Evolutionary conservation across 2,888 invertebrate genomes (phyloP), one percentile per base, ranked within the genome.

Genomic region (Tenthredo amoena): DNA sequence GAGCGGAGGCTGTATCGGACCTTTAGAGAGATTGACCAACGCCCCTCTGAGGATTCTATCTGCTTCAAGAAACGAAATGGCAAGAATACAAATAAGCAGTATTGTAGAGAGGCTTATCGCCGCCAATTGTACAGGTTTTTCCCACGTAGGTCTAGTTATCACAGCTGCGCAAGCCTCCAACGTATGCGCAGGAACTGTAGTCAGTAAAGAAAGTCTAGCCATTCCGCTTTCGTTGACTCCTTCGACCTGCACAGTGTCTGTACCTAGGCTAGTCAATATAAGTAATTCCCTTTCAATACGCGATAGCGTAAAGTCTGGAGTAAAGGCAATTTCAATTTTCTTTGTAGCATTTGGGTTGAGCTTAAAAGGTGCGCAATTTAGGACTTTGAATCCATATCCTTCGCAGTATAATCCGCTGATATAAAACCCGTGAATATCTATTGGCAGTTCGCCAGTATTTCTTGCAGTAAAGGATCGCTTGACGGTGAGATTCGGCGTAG

Each of bases 381-480:
- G 94, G 58, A 98, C 95, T 90, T 96, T 95, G 91, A 97, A 98
- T 26, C 98, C 98, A 89, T 96, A 97, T 10, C 97, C 97, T 93
- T 97, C 96, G 91, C 98, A 97, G 0, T 94, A 93, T 87, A 95
- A 94, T 88, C 95, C 95, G 90, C 96, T 96, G 87, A 98, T 96
- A 86, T 94, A 94, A 89, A 95, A 95, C 84, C 95, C 95, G 87
- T 95, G 94, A 87, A 98, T 95, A 88, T 95, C 95, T 90, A 99
- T 96, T n/a, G 97, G 96, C 88, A 99, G 95, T 91, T 97, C 97
- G 1, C 99, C 99, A n/a, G 97, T 97, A 94, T 99, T 99, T 89
- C 97, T 95, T 34, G 97, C 97, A 12, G 96, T 96, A 93, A 99
- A 99, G 71, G 97, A 96, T 86, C 98, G 95, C 89, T 97, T 97